Conservation (phyloP, 1,140 invertebrate genomes). For the Achroia grisella region DNA sequence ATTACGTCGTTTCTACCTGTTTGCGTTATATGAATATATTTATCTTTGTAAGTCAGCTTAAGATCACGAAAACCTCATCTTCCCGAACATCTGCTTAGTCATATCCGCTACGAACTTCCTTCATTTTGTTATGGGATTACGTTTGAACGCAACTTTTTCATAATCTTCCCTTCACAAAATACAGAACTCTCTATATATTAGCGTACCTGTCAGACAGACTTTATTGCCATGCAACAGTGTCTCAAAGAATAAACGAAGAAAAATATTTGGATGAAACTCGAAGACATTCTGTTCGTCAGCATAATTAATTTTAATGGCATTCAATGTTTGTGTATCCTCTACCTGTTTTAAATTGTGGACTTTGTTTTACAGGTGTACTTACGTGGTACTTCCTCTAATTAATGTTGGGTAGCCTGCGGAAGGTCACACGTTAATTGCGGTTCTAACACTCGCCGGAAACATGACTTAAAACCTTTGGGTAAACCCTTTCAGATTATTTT, state of each 20-base stretch:
- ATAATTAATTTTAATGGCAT: no score
- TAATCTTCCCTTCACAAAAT: not conserved
- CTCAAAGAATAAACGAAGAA: no score
- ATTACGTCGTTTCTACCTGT: not conserved
- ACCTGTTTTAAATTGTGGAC: no score
- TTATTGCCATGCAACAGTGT: not conserved
- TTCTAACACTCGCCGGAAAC: conserved; percentile 13
- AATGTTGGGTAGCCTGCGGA: conserved; percentile 9
- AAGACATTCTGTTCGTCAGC: no score
- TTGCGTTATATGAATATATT: not conserved
- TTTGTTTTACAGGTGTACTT: not conserved
- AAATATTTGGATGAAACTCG: no score
- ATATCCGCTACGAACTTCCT: not conserved
- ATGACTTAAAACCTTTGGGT: conserved; percentile 14
- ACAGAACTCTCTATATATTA: not conserved
- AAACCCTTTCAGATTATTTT: conserved; percentile 9
- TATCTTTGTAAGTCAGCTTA: not conserved
- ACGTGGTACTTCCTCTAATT: conserved; percentile 14
- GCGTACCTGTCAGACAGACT: conserved; percentile 3
- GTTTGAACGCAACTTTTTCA: conserved; percentile 2
- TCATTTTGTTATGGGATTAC: conserved; percentile 5
- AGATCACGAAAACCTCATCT: not conserved
- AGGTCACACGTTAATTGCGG: conserved; percentile 22
- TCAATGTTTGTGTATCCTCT: no score
- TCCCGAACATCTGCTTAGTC: conserved; percentile 1